Evolutionary conservation across 2,113 vertebrate genomes (phyloP), one percentile per base, ranked within the genome.

Genomic region (Rhagologus leucostigma): DNA sequence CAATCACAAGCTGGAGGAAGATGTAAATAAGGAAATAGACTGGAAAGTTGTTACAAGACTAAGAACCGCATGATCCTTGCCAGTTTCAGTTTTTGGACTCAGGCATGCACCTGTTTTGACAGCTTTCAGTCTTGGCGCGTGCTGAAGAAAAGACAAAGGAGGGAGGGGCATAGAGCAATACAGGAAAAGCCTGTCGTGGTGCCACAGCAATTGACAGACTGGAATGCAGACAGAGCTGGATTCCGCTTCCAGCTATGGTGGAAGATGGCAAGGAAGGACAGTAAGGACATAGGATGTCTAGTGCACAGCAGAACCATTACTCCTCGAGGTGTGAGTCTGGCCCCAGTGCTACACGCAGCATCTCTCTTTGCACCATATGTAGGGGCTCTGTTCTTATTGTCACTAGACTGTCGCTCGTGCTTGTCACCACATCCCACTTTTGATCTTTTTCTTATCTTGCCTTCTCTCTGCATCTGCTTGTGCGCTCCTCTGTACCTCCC

Each of bases 181-280:
- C n/a, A n/a, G n/a, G n/a, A n/a, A n/a, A n/a, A n/a, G n/a, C n/a
- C 65, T 1, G 1, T 19, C 2, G 1, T 16, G 1, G 11, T 65
- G 55, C 42, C 67, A 68, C 17, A 62, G 81, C 41, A 69, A 42
- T 21, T 50, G 2, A 65, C 29, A 76, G 57, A 47, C 9, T 33
- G 20, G 27, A 44, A 55, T 1, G 1, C 37, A 59, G 49, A 39
- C 3, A 1, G 55, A 87, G 64, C 35, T 46, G 30, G 23, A 44
- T 81, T 9, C 55, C 60, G 13, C 46, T 95, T 84, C 30, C 67
- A 93, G 0, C 24, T 19, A 2, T 1, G 1, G 21, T 70, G 35
- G 46, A 35, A 84, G 37, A 42, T 19, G 65, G 30, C 32, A 81
- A 57, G 37, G 14, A 86, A 17, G 29, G 15, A 57, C 23, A 60